Evolutionary conservation across 2,113 vertebrate species (phyloP), one percentile per base, ranked within the genome.

Genomic region (Hypomesus transpacificus): DNA sequence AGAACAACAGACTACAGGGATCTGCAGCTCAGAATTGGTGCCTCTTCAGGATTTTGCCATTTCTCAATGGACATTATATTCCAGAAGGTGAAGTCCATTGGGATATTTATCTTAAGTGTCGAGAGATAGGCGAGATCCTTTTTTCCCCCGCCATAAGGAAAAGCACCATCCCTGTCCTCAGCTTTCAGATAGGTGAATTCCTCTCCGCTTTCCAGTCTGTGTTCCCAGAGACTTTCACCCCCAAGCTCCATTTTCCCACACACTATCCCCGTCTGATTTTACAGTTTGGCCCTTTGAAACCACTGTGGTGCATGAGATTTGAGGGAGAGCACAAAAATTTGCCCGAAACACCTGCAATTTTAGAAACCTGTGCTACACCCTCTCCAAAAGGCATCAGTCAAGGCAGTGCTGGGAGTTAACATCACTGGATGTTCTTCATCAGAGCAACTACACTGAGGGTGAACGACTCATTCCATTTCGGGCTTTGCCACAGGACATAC

Each of bases 41-140:
- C n/a, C n/a, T n/a, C n/a, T n/a, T n/a, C n/a, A n/a, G n/a, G n/a
- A n/a, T n/a, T n/a, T n/a, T n/a, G n/a, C n/a, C n/a, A n/a, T n/a
- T n/a, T n/a, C n/a, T n/a, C n/a, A 71, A 62, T 70, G 68, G 68
- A 70, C 68, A 70, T 70, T 70, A 70, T 51, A 70, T 70, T 20
- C 68, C 54, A 0, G 69, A 62, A 50, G 57, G 69, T 51, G 69
- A 71, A 8, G 20, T 26, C 20, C 69, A 71, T 20, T 71, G 69
- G 69, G 69, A 71, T 62, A 52, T 71, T 62, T 71, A 62, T 62
- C 69, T 71, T 4, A 71, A 71, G 69, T 71, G 58, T 46, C 58
- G 58, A 26, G 69, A 71, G 39, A 71, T 71, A 24, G 69, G 58
- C 24, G 58, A 71, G 5, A 51, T 71, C n/a, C n/a, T n/a, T n/a